A percentile compares a stretch with the other conserved stretches of the same genome.
Evolutionary conservation across 2,888 invertebrate genomes (phyloP).

Genomic region (Caenorhabditis sulstoni): DNA sequence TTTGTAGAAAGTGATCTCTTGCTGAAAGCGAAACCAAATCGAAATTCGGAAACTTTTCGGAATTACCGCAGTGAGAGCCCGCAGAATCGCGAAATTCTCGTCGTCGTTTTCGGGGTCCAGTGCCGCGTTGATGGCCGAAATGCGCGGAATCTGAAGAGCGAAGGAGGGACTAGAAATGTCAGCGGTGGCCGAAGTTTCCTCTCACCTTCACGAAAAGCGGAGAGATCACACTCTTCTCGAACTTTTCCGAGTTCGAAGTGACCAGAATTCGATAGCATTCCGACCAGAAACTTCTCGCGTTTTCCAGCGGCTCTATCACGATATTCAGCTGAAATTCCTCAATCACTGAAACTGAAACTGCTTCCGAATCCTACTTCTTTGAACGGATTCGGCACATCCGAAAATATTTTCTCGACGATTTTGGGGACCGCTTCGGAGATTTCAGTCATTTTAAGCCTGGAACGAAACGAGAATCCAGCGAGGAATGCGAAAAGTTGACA

Average conservation of each 20-base stretch:
- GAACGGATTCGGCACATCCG: slow-evolving; percentile 32
- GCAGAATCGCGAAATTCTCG: slow-evolving; percentile 32
- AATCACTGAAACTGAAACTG: not conserved
- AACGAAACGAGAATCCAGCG: not conserved
- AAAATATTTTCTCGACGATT: slow-evolving; percentile 23
- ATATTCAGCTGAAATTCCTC: slow-evolving; percentile 26
- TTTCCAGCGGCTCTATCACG: slow-evolving; percentile 29
- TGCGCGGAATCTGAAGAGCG: slow-evolving; percentile 46
- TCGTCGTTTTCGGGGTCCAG: slow-evolving; percentile 37
- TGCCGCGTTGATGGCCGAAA: slow-evolving; percentile 38
- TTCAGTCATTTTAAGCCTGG: slow-evolving; percentile 16
- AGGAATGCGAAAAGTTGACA: not conserved
- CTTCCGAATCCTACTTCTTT: slow-evolving; percentile 15
- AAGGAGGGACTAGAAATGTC: not conserved
- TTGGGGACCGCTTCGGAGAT: slow-evolving; percentile 33
- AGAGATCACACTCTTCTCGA: slow-evolving; percentile 7
- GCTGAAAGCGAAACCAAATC: slow-evolving; percentile 17
- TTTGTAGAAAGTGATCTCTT: slow-evolving; percentile 38
- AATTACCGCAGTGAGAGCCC: slow-evolving; percentile 32
- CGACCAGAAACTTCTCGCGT: slow-evolving; percentile 55
- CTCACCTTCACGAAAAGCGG: slow-evolving; percentile 42
- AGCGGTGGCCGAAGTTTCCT: not conserved
- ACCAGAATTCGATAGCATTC: slow-evolving; percentile 49
- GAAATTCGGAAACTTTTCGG: not conserved
- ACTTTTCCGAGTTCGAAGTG: slow-evolving; percentile 11